Evolutionary conservation across 2,113 vertebrate species (phyloP), one percentile per base, ranked within the genome.

Genomic region (Coptodon bakossiorum): DNA sequence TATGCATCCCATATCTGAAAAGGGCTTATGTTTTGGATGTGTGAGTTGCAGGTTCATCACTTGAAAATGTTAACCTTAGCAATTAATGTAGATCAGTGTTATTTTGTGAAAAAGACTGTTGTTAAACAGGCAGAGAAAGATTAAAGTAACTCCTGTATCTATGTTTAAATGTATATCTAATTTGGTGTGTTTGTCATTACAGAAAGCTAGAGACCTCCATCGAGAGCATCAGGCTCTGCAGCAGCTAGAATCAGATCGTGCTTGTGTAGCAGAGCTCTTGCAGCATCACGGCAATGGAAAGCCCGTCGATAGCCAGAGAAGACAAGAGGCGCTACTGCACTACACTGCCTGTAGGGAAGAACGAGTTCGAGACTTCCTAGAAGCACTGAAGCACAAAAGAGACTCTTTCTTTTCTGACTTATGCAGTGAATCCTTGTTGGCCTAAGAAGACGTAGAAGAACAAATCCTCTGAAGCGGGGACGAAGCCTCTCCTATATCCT

Each of bases 141-240:
- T 78, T 50, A 31, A 78, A 78, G 13, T 31, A 52, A 14, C 59
- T 73, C 19, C 19, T 73, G 68, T 45, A 73, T 4, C 1, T 45
- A 27, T 66, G 61, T 73, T 50, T 78, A 31, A 50, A 78, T 78
- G 22, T 19, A 19, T 78, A 6, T 78, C 6, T 31, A 19, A 78
- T 50, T 78, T 84, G 14, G 22, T 34, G 24, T 82, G 5, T 83
- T 14, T 73, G 76, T n/a, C 82, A 6, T 94, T 93, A 12, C 92
- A 99, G 99, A 99, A 98, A 96, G 98, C 98, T 86, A 95, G 96
- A 94, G 97, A 98, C 38, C 92, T 97, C 68, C 97, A 99, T 94
- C 94, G 90, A 92, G 97, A 98, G 84, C 96, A 97, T 48, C 97
- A 97, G 95, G 96, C 93, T 83, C 94, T 90, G 1, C 97, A 97